Percentiles rank a stretch among this genome's conserved stretches.
phyloP scores from a whole-genome alignment of 2,888 invertebrate genomes.

The Drosophila lacicola region DNA sequence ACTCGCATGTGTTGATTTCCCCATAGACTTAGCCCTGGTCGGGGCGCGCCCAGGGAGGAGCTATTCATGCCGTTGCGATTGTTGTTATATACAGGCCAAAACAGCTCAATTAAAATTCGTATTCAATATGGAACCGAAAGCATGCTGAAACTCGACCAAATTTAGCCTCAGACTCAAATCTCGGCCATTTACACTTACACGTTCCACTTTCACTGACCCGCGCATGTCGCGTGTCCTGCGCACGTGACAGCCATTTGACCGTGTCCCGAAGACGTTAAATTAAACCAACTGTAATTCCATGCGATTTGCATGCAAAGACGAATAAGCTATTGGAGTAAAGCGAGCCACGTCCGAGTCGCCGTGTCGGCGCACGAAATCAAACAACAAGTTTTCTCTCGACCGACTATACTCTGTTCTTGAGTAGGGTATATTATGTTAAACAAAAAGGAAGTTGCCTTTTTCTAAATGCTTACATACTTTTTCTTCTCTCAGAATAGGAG shows the following conservation, averaged over 20 bases:
- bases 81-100: neutral
- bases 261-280: conserved; percentile 42
- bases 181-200: conserved; percentile 20
- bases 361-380: conserved; percentile 18
- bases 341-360: conserved; percentile 12
- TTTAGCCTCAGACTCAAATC: neutral
- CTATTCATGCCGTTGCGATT: conserved; percentile 2
- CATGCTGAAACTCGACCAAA: neutral
- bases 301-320: conserved; percentile 60
- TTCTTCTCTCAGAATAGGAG: too few relatives aligned
- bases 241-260: conserved; percentile 59
- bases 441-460: neutral
- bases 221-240: conserved; percentile 35
- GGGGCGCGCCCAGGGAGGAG: conserved; percentile 6
- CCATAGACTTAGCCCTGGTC: conserved; percentile 9
- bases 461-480: too few relatives aligned
- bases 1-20: conserved; percentile 42
- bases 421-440: neutral
- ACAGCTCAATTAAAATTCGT: conserved; percentile 20
- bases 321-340: conserved; percentile 53
- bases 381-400: conserved; percentile 30
- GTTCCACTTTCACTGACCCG: conserved; percentile 4
- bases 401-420: neutral
- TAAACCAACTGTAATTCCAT: conserved; percentile 43
- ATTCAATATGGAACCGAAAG: conserved; percentile 2